These are phyloP conservation scores for Meloidogyne hapla DNA, from an alignment of 1,140 invertebrate genomes.

Conservation along the genomic window DNA sequence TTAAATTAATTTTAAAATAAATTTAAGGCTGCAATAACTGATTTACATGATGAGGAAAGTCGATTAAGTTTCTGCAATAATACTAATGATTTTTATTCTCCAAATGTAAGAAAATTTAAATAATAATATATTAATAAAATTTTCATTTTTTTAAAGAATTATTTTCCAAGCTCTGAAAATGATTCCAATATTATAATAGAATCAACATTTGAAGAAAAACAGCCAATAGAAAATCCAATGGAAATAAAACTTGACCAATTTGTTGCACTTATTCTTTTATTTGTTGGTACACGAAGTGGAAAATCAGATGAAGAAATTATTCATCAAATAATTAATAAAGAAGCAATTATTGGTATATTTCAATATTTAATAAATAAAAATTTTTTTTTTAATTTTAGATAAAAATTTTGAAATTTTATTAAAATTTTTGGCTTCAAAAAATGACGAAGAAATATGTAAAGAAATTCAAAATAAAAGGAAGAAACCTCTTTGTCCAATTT, in stretches of 20 bases:
- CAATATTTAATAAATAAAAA: not conserved
- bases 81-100: not conserved
- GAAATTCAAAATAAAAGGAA: not conserved
- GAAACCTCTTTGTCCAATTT: not conserved
- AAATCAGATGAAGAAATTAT: not conserved
- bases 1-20: not conserved
- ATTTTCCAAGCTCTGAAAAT: not conserved
- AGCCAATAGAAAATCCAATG: constrained; percentile 6
- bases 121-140: not conserved
- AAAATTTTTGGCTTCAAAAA: not conserved
- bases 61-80: constrained; percentile 18
- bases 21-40: constrained; percentile 9
- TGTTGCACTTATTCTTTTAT: constrained; percentile 27
- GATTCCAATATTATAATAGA: not conserved
- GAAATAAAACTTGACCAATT: constrained; percentile 25
- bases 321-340: not conserved
- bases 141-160: not conserved
- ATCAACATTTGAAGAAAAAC: not conserved
- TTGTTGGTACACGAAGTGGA: not conserved
- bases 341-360: not conserved
- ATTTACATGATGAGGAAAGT: constrained; percentile 16
- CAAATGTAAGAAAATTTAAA: not conserved
- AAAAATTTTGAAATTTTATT: not conserved
- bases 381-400: constrained; percentile 6
- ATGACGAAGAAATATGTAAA: not conserved